phyloP scores from a whole-genome alignment of 1,140 invertebrate species.

The Notospermus geniculatus region DNA sequence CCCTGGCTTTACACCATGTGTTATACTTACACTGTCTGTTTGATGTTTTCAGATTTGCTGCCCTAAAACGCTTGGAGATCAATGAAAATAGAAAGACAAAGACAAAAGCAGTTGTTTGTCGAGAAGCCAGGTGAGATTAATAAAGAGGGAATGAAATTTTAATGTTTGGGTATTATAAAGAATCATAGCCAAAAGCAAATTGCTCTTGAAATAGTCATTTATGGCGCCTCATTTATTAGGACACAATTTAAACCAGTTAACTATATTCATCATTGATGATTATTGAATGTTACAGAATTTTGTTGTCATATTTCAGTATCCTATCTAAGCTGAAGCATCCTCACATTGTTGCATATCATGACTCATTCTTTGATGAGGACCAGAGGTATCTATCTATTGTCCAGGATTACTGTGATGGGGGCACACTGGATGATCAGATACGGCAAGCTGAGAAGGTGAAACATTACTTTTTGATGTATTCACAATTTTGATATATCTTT shows the following conservation, averaged over 20 bases:
- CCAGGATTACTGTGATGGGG: slow-evolving; percentile 55
- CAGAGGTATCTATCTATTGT: slow-evolving; percentile 43
- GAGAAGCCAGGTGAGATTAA: slow-evolving; percentile 46
- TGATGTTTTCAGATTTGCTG: slow-evolving; percentile 36
- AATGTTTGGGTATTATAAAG: too few relatives aligned
- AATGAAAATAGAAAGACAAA: slow-evolving; percentile 44
- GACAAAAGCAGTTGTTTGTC: slow-evolving; percentile 43
- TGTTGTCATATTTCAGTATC: slow-evolving; percentile 38
- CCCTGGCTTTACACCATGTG: neutral
- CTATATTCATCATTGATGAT: too few relatives aligned
- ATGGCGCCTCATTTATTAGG: too few relatives aligned
- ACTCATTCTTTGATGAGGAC: slow-evolving; percentile 45
- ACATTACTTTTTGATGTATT: neutral
- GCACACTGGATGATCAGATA: slow-evolving; percentile 49
- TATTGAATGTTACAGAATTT: neutral
- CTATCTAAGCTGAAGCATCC: slow-evolving; percentile 48
- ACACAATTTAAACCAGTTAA: too few relatives aligned
- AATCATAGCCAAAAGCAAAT: too few relatives aligned
- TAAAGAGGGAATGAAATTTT: too few relatives aligned
- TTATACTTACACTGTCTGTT: slow-evolving; percentile 13
- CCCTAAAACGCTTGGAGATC: slow-evolving; percentile 46
- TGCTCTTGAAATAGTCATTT: too few relatives aligned
- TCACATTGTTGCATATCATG: slow-evolving; percentile 49
- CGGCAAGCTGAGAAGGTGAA: slow-evolving; percentile 35
- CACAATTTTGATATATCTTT: too few relatives aligned